phyloP scores from a whole-genome alignment of 2,888 invertebrate genomes.

The Girardia tigrina region DNA sequence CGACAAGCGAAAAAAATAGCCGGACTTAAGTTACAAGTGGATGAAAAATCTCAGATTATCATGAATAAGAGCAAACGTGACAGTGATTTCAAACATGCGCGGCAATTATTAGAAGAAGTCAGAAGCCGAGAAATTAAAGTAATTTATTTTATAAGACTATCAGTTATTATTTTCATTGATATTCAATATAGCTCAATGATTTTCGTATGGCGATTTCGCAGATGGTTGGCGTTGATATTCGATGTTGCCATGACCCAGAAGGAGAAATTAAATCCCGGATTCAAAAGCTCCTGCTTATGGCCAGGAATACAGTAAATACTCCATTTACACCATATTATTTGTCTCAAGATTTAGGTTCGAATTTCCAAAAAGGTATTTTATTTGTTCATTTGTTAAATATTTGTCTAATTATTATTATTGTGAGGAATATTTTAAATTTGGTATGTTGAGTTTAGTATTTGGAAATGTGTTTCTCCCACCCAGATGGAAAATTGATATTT shows the following conservation, averaged over 20 bases:
- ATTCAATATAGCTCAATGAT: neutral
- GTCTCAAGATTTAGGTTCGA: neutral
- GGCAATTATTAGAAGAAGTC: conserved; percentile 6
- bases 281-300: neutral
- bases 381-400: too few relatives aligned
- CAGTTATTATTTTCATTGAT: neutral
- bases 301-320: neutral
- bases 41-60: neutral
- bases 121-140: conserved; percentile 2
- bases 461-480: too few relatives aligned
- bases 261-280: neutral
- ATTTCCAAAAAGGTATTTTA: neutral
- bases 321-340: conserved; percentile 16
- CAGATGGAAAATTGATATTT: too few relatives aligned
- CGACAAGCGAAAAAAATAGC: neutral
- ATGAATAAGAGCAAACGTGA: neutral
- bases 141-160: too few relatives aligned
- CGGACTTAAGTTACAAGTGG: neutral
- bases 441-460: too few relatives aligned
- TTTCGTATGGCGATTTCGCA: neutral
- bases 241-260: neutral
- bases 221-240: neutral
- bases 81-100: neutral
- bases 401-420: too few relatives aligned
- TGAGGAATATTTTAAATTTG: too few relatives aligned